Evolutionary conservation across 2,888 invertebrate genomes (phyloP), one percentile per base, ranked within the genome.

Genomic region (Stegana nigrithorax): DNA sequence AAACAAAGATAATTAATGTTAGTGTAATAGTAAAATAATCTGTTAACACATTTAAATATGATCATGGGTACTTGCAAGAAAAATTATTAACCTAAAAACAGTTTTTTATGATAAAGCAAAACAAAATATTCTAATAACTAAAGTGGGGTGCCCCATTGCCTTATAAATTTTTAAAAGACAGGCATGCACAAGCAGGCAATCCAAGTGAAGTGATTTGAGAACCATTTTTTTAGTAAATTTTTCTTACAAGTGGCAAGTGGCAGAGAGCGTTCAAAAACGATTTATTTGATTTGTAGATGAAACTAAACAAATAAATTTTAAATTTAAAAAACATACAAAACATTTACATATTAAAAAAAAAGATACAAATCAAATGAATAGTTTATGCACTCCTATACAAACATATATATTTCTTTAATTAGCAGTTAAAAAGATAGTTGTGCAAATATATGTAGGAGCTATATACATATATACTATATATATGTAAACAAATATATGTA

Each of bases 1-100:
- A 26, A 50, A 50, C 26, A 50, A 50, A 50, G 12, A 55, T 36
- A 67, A 76, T 80, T 76, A 76, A 79, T 65, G 69, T 75, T 80
- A 73, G 78, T 75, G 63, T 60, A 50, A 44, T 65, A 53, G 27
- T 64, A 59, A 32, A 12, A 39, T 10, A 14, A 39, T 39, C 17
- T 14, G 14, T 14, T 14, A 5, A 39, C n/a, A 39, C 39, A 39
- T 39, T 39, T 32, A 32, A 12, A 5, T 39, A n/a, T 39, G n/a
- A n/a, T n/a, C n/a, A n/a, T n/a, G n/a, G n/a, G n/a, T n/a, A n/a
- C n/a, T n/a, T n/a, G n/a, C n/a, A n/a, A n/a, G n/a, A n/a, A n/a
- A n/a, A n/a, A n/a, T n/a, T n/a, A n/a, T n/a, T n/a, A n/a, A n/a
- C n/a, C n/a, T n/a, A n/a, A n/a, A n/a, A n/a, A n/a, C n/a, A n/a